A percentile compares a stretch with the other conserved stretches of the same genome.
These are phyloP conservation scores for Drosophila paracracens DNA, from an alignment of 2,888 invertebrate species.

Conservation along the genomic window DNA sequence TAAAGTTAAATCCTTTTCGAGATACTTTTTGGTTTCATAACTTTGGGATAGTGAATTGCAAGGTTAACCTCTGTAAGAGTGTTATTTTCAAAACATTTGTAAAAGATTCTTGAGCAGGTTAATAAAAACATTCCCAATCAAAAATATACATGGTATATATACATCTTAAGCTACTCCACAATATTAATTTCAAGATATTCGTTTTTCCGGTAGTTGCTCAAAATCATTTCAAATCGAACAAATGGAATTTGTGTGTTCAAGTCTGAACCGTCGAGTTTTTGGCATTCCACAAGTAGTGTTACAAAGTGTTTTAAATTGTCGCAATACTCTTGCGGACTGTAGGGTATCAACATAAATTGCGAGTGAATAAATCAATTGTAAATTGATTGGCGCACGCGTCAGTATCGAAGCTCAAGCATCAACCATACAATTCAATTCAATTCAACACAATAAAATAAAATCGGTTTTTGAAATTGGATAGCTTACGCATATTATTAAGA, in stretches of 20 bases:
- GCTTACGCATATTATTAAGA: conserved; percentile 66
- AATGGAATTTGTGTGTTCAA: not conserved
- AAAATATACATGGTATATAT: not conserved
- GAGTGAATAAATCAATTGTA: conserved; percentile 33
- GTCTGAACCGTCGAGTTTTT: not conserved
- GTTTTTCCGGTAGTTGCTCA: not conserved
- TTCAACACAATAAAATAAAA: conserved; percentile 2
- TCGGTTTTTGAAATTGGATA: conserved; percentile 26
- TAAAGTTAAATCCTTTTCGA: not conserved
- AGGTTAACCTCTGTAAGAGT: not conserved
- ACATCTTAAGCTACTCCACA: not conserved
- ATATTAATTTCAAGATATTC: not conserved
- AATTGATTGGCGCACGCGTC: conserved; percentile 40
- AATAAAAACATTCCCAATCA: not conserved
- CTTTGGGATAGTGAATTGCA: not conserved
- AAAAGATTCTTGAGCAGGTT: not conserved
- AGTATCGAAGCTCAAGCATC: too few relatives aligned
- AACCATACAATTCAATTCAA: not conserved
- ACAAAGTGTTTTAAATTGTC: not conserved
- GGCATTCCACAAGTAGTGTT: not conserved
- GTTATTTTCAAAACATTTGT: not conserved
- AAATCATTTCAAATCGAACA: not conserved
- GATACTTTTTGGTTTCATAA: not conserved
- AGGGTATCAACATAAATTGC: conserved; percentile 22
- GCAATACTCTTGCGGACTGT: not conserved